Conservation (phyloP, 2,888 invertebrate genomes). For the Rhamphomyia laevipes region DNA sequence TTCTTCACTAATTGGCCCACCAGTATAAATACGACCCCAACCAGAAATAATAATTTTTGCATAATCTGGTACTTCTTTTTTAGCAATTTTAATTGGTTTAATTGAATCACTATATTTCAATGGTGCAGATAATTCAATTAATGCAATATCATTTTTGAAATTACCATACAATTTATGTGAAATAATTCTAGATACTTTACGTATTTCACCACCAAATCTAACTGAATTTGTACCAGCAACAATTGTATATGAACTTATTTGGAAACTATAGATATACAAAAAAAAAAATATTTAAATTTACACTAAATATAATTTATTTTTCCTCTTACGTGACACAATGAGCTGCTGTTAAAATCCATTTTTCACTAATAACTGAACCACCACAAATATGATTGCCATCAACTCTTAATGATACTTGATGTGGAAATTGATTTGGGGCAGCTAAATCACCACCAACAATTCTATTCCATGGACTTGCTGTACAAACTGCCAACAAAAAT, state of each 20-base stretch:
- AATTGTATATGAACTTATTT: neutral
- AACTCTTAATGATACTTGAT: constrained; percentile 28
- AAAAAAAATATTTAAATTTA: neutral
- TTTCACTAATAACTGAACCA: neutral
- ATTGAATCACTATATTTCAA: constrained; percentile 19
- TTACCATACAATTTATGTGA: constrained; percentile 22
- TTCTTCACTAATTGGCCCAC: constrained; percentile 17
- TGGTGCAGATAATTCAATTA: constrained; percentile 18
- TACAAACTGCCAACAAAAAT: no score
- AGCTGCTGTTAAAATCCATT: neutral
- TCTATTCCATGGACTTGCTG: constrained; percentile 1
- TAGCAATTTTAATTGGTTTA: constrained; percentile 19
- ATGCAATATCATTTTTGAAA: constrained; percentile 23
- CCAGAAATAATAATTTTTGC: constrained; percentile 22
- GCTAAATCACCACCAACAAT: constrained; percentile 26
- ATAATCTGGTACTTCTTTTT: constrained; percentile 15
- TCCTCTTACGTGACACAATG: neutral
- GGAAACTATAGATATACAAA: neutral
- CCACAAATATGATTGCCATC: neutral
- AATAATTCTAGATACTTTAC: constrained; percentile 19
- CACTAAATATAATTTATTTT: neutral
- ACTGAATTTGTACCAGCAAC: neutral
- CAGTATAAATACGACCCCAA: constrained; percentile 21
- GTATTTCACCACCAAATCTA: constrained; percentile 18
- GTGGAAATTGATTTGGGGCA: constrained; percentile 29